These are phyloP conservation scores for Seira ritae DNA, from an alignment of 2,888 invertebrate genomes.

Conservation along the genomic window DNA sequence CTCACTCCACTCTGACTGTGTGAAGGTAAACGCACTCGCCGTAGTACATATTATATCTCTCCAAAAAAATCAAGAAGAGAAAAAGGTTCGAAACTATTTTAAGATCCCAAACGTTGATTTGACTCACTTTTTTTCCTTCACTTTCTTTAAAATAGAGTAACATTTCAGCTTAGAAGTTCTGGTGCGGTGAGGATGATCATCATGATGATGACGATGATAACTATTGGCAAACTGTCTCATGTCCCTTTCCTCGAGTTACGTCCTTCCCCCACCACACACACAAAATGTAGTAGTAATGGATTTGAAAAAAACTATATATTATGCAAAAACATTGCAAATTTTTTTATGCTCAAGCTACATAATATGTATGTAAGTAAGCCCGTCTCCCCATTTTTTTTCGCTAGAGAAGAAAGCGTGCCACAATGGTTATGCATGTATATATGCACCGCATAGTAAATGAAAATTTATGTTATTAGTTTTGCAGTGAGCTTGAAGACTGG, in stretches of 20 bases:
- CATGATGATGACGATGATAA: conserved; percentile 34
- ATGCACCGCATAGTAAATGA: background rate
- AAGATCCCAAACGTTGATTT: conserved; percentile 45
- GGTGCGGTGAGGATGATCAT: conserved; percentile 18
- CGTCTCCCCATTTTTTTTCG: too few relatives aligned
- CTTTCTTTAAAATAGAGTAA: conserved; percentile 9
- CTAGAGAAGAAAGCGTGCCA: too few relatives aligned
- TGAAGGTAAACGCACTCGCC: conserved; percentile 15
- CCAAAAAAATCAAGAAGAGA: background rate
- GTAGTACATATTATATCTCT: conserved; percentile 8
- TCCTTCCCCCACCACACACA: conserved; percentile 17
- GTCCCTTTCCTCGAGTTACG: conserved; percentile 49
- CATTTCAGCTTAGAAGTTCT: background rate
- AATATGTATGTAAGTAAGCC: too few relatives aligned
- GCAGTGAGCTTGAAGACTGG: too few relatives aligned
- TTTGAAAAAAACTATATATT: too few relatives aligned
- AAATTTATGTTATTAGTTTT: background rate
- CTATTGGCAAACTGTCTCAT: conserved; percentile 60
- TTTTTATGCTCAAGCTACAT: background rate
- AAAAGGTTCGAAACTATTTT: conserved; percentile 51
- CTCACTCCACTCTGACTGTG: background rate
- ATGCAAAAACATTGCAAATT: too few relatives aligned
- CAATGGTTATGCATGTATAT: too few relatives aligned
- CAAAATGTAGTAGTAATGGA: background rate
- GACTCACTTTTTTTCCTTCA: conserved; percentile 38